Evolutionary conservation across 1,140 invertebrate species (phyloP).

Genomic region (Arion vulgaris): DNA sequence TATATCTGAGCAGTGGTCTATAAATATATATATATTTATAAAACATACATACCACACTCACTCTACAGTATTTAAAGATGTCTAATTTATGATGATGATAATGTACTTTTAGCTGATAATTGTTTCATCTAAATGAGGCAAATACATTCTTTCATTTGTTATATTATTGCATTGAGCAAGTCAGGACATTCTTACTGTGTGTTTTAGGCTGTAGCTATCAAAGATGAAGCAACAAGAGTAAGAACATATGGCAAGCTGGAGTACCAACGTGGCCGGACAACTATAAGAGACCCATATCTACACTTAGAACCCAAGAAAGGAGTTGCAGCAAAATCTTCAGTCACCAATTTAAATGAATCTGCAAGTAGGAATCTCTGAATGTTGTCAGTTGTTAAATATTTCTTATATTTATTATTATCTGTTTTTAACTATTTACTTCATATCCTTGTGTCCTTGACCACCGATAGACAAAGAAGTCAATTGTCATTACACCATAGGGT

Average conservation of each 20-base stretch:
- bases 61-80: too few species aligned
- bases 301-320: constrained; percentile 57
- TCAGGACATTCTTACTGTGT: not conserved
- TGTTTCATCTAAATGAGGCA: too few species aligned
- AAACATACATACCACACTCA: too few species aligned
- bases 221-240: constrained; percentile 60
- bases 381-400: not conserved
- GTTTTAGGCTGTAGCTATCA: constrained; percentile 29
- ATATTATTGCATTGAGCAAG: too few species aligned
- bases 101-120: too few species aligned
- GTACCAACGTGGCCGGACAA: constrained; percentile 66
- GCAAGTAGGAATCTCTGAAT: not conserved
- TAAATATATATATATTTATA: too few species aligned
- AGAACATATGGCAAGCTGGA: constrained; percentile 65
- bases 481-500: too few species aligned
- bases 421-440: too few species aligned
- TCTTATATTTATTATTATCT: not conserved
- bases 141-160: too few species aligned
- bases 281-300: constrained; percentile 64
- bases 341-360: constrained; percentile 29
- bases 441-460: not conserved
- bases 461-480: too few species aligned
- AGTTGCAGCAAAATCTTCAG: not conserved
- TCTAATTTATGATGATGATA: too few species aligned
- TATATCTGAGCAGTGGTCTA: too few species aligned